Conservation (phyloP, 2,888 invertebrate species). For the Thymelicus acteon region DNA sequence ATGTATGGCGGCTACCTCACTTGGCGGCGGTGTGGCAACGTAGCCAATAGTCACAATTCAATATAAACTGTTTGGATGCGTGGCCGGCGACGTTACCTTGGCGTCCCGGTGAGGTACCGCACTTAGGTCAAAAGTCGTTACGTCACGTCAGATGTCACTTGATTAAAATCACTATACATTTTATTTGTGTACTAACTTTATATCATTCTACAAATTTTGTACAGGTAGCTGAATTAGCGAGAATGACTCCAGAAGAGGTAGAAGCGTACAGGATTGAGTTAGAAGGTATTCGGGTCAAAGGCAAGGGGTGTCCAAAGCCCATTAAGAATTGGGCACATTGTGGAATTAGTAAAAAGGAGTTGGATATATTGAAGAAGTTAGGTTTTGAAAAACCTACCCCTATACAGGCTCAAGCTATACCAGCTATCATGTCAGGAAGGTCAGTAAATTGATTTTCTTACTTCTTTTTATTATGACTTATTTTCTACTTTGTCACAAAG, state of each 20-base stretch:
- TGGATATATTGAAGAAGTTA: conserved; percentile 95
- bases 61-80: no score
- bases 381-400: conserved; percentile 99
- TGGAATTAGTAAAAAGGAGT: conserved; percentile 97
- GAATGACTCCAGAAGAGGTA: conserved; percentile 95
- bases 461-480: no score
- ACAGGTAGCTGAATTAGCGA: conserved; percentile 96
- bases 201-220: conserved; percentile 45
- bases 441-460: conserved; percentile 44
- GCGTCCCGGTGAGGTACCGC: no score
- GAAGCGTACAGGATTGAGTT: conserved; percentile 94
- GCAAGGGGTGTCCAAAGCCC: conserved; percentile 98
- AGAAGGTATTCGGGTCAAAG: conserved; percentile 98
- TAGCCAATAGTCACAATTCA: no score
- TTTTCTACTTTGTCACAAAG: no score
- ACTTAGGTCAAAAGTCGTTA: no score
- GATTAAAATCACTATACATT: no score
- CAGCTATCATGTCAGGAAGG: conserved; percentile 98
- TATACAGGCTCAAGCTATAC: conserved; percentile 99
- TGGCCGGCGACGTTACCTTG: no score
- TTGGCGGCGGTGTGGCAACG: no score
- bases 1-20: no score
- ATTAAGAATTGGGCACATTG: conserved; percentile 99
- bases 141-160: no score
- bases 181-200: no score